Conservation (phyloP, 2,113 vertebrate species). For the Rattus norvegicus region GRCr8 NC_086031.1:65713001-65713500, state of each 20-base stretch:
- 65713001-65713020: neutral
- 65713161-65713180: neutral
- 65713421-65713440: neutral
- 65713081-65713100: neutral
- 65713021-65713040: neutral
- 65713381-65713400: neutral
- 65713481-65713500: neutral
- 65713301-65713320: neutral
- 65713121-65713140: conserved; percentile 24
- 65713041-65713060: neutral
- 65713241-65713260: neutral
- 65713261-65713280: neutral
- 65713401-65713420: neutral
- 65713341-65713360: neutral
- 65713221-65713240: neutral
- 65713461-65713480: neutral
- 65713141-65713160: neutral
- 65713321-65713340: fast-evolving
- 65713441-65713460: neutral
- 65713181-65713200: neutral
- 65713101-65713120: conserved; percentile 2
- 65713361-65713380: neutral
- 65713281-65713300: neutral
- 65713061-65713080: neutral
- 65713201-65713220: neutral